phyloP scores from a whole-genome alignment of 2,797 vertebrate genomes.

The Arctocebus calabarensis region DNA sequence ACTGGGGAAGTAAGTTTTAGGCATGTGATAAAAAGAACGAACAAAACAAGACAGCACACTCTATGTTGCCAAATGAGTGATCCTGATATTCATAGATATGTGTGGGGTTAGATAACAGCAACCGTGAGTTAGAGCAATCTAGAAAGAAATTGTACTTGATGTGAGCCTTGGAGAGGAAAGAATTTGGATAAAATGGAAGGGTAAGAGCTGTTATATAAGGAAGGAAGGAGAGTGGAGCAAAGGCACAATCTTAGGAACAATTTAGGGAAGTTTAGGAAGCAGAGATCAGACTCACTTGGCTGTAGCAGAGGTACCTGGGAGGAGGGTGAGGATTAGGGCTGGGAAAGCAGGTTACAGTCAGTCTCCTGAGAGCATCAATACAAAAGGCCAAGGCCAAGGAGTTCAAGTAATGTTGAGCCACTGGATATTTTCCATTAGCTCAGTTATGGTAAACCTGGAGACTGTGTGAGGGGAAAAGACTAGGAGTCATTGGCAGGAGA shows the following conservation, averaged over 20 bases:
- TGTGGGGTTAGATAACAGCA: not conserved
- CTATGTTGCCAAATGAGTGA: no score
- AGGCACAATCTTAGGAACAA: not conserved
- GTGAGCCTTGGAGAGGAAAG: not conserved
- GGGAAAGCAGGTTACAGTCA: not conserved
- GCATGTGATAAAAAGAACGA: not conserved
- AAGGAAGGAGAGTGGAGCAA: not conserved
- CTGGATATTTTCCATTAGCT: not conserved
- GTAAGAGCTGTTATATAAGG: not conserved
- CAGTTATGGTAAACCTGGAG: not conserved
- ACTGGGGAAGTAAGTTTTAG: not conserved
- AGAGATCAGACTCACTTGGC: not conserved
- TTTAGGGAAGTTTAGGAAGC: not conserved
- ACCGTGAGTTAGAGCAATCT: not conserved
- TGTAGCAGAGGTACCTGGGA: not conserved
- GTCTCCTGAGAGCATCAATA: not conserved
- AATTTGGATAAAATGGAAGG: not conserved
- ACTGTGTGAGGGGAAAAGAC: accelerated
- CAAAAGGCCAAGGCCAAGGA: not conserved
- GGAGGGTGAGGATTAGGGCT: accelerated
- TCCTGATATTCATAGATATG: not conserved
- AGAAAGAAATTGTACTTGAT: not conserved
- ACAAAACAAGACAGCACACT: not conserved
- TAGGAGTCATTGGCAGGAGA: not conserved
- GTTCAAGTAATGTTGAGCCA: not conserved